Base-by-base conservation (phyloP, 2,888 invertebrate genomes). In the Pyrochroa serraticornis region DNA sequence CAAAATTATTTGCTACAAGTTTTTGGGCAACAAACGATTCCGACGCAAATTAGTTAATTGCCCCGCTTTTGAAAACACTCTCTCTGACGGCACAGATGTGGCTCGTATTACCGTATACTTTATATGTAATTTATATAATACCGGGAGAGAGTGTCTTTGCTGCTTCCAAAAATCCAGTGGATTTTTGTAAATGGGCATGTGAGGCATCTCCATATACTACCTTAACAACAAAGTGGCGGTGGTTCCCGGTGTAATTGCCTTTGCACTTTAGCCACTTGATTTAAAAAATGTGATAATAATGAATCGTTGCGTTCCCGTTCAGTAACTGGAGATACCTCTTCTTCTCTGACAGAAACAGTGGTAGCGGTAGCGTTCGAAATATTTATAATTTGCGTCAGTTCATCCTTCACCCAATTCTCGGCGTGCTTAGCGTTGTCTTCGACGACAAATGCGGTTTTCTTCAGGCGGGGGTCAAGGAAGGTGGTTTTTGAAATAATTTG, bases 11-110 rank as follows among this genome's bases (percentile, higher is more conserved):
- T 50, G 22, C 22, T 62, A 42, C 36, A 66, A 58, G 45, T 62
- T 64, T 57, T 66, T 64, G 37, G 62, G 47, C 1, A 56, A 42
- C 8, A 66, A 37, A 12, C 64, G 10, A 47, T 66, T 68, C 56
- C 66, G 44, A 37, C 65, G 53, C 6, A 45, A 6, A 45, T 69
- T 69, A 6, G 63, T 67, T 6, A 69, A 22, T 35, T 65, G 65
- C 6, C 63, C 68, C 7, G 65, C 39, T 63, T 70, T 66, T 0
- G 65, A 69, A 57, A 70, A 68, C 13, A 70, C 66, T 45, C 63
- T 58, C 38, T 67, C 68, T 9, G 65, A 65, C 5, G 69, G 68
- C 30, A 68, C 67, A 22, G 68, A 69, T 9, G 68, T 71, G 3
- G 50, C 62, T 6, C 66, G 67, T 35, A 65, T 57, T 37, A 50